These are phyloP conservation scores for Diprion similis DNA, from an alignment of 1,140 invertebrate species.

Conservation along the genomic window DNA sequence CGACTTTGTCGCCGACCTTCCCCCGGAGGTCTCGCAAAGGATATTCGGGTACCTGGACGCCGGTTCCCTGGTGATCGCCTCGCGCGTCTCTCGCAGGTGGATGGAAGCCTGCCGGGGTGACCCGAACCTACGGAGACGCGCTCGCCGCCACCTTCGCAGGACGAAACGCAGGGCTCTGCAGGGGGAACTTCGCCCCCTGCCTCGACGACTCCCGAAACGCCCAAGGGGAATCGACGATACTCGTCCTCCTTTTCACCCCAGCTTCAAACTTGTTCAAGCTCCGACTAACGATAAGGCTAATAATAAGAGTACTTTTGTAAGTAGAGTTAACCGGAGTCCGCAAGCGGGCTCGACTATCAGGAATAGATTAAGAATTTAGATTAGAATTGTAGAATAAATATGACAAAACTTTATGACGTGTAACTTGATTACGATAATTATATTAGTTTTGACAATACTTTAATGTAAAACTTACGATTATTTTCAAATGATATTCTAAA, in stretches of 20 bases:
- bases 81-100: not conserved
- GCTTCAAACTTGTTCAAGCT: not conserved
- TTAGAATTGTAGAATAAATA: not conserved
- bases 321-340: not conserved
- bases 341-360: not conserved
- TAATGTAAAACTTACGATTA: no score
- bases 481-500: no score
- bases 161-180: not conserved
- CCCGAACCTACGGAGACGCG: conserved; percentile 8
- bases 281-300: not conserved
- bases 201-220: no score
- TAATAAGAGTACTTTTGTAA: not conserved
- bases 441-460: no score
- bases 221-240: not conserved
- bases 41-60: conserved; percentile 11
- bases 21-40: not conserved
- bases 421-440: no score
- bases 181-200: not conserved
- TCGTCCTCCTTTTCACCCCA: not conserved
- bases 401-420: no score
- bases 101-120: not conserved
- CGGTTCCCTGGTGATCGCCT: not conserved
- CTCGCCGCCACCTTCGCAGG: not conserved
- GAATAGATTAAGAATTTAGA: not conserved
- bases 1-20: conserved; percentile 9